These are phyloP conservation scores for Echinops telfairi DNA, from an alignment of 2,113 vertebrate genomes.

Conservation along the genomic window DNA sequence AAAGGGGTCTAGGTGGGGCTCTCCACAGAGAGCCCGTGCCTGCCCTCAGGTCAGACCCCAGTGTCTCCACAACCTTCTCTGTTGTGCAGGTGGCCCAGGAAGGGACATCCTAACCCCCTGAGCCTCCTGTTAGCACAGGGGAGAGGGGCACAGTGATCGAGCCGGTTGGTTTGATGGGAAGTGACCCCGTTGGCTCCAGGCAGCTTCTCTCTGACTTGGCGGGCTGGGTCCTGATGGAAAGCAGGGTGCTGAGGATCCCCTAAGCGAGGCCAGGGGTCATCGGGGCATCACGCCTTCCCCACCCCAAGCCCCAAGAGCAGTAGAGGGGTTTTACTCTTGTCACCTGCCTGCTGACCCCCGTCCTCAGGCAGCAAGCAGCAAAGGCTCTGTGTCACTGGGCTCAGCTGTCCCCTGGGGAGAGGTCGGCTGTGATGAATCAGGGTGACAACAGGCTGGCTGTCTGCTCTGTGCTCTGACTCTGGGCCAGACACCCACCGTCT, in stretches of 20 bases:
- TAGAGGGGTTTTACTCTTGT: no score
- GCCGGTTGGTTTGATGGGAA: background rate
- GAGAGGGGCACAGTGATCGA: background rate
- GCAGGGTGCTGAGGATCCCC: background rate
- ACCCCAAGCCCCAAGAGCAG: background rate
- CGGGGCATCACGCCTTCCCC: background rate
- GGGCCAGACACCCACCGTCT: constrained; percentile 27
- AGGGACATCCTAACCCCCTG: background rate
- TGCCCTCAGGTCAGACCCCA: background rate
- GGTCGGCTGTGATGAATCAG: no score
- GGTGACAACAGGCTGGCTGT: background rate
- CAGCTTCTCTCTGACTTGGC: background rate
- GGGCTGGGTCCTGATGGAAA: background rate
- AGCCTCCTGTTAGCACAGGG: background rate
- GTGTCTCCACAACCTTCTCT: background rate
- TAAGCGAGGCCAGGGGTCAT: background rate
- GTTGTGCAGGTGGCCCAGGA: background rate
- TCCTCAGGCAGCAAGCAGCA: background rate
- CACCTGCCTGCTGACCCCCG: background rate
- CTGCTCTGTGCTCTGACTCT: background rate
- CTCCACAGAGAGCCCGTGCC: background rate
- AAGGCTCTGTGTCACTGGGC: background rate
- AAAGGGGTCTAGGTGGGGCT: background rate
- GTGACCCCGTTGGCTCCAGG: background rate
- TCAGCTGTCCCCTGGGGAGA: background rate